Evolutionary conservation across 64 coral and sea anemone species (phyloP), one percentile per base, ranked within the genome.

Genomic region (Cladopsammia gracilis): DNA sequence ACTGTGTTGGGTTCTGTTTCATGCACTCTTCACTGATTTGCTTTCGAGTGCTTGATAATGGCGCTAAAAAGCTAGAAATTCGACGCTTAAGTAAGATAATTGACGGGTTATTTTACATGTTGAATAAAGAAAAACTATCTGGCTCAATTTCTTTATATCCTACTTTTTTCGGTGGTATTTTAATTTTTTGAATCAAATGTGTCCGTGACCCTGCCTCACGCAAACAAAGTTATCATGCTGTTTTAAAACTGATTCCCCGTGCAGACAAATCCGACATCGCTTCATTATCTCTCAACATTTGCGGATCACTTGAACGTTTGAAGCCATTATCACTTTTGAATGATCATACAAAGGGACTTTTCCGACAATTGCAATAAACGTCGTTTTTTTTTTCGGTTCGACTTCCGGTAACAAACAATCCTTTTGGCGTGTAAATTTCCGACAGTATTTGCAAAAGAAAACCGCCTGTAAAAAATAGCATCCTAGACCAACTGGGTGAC

Each of bases 401-500:
- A 75, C 58, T 84, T 84, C 80, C 80, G 80, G 80, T 49, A 67
- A 44, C 8, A 62, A 83, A 67, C 60, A 84, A 4, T 66, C 54
- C 67, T 67, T 67, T 54, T 84, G 62, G 80, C 2, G 60, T 49
- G 62, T 80, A 49, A 67, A 67, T 84, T 84, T 84, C 80, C 61
- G 61, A 67, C 80, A 64, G 7, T 46, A 62, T 83, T 83, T 25
- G 14, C 79, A 34, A 83, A 83, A 79, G 62, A 64, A 49, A 50
- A 84, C 80, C 80, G 80, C 80, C 80, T n/a, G 80, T 64, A 64
- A 82, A 82, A 78, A 82, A 82, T 82, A 82, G 79, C 26, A 65
- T 82, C 58, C 64, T 3, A 82, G 59, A 82, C 79, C 79, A 62
- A 82, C 59, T 82, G 58, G 57, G 58, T 82, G 79, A 64, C 79